Base-by-base conservation (phyloP, 2,797 vertebrate species). In the Anableps anableps region DNA sequence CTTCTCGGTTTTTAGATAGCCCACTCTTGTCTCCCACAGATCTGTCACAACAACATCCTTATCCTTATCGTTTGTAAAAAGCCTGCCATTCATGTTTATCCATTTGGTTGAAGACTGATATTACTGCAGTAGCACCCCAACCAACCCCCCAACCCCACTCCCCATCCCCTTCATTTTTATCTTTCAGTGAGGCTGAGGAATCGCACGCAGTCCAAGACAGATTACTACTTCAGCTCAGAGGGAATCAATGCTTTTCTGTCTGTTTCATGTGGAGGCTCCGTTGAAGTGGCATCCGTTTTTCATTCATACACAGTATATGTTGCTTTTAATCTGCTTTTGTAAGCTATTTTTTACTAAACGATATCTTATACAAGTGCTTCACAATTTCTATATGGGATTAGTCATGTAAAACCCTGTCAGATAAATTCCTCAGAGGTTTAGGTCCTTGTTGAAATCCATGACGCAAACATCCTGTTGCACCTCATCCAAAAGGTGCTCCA, bases 91-190 rank as follows among this genome's bases (percentile, higher is more conserved):
- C 85, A 82, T 88, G 92, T 93, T 92, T 92, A 93, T 93, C 91
- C 90, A 75, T 92, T 92, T 85, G 92, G 92, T 88, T 89, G 90
- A 92, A 88, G 89, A 85, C 90, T 91, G 91, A 91, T 93, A 89
- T 92, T 85, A 91, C 85, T 23, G 83, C 89, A 78, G 58, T 60
- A 72, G 80, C 72, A 47, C 80, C 80, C 78, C 80, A 48, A 50
- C 3, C 48, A 4, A 50, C 17, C 48, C 48, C 48, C 16, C 17
- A 23, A 17, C 31, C 43, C 23, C 16, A 10, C 19, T 21, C 77
- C 50, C 5, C 23, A 72, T 89, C 92, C 53, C 47, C 75, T 88
- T 93, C 92, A 94, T 94, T 91, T 90, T 76, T 31, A 83, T 85
- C 88, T 89, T 83, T 84, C 84, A 86, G 79, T 38, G 82, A 81